Evolutionary conservation across 2,888 invertebrate genomes (phyloP), one percentile per base, ranked within the genome.

Genomic region (Ormyrus nitidulus): DNA sequence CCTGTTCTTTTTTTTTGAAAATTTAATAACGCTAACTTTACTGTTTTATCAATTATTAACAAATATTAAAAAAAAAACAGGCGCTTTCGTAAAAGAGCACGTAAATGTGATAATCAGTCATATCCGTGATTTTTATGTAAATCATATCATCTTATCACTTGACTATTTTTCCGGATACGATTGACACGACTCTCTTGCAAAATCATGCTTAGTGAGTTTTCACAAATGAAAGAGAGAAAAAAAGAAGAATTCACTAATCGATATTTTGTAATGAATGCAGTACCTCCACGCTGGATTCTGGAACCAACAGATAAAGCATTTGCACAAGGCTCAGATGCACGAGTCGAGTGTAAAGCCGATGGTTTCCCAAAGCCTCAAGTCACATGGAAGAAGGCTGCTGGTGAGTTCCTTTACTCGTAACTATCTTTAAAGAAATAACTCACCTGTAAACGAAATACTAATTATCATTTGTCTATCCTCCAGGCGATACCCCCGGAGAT

Each of bases 271-370:
- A 74, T 71, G 78, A 61, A 82, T 86, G 92, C 94, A 98, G 98
- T 98, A 88, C 98, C 98, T 87, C 98, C 98, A 83, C 96, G 97
- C 91, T 98, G 98, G 98, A 97, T 97, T 91, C 92, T 97, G 88
- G 97, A 97, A 91, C 98, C 98, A 76, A 97, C 97, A 88, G 97
- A 98, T 91, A 97, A 97, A 92, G 97, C 97, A 87, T 97, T 97
- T 92, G 97, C 97, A 84, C 97, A 97, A 92, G 97, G 97, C 85
- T 97, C 97, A 85, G 96, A 97, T 91, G 97, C 97, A 85, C 95
- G 96, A 90, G 96, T 98, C 87, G 97, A 98, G 93, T 98, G 98
- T 92, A 97, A 97, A 93, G 97, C 97, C 91, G 97, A 97, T 92
- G 97, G 98, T 87, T 98, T 97, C 92, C 98, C 97, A 82, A 96